Base-by-base conservation (phyloP, 2,888 invertebrate species). In the Lissocephala sabroskyi region DNA sequence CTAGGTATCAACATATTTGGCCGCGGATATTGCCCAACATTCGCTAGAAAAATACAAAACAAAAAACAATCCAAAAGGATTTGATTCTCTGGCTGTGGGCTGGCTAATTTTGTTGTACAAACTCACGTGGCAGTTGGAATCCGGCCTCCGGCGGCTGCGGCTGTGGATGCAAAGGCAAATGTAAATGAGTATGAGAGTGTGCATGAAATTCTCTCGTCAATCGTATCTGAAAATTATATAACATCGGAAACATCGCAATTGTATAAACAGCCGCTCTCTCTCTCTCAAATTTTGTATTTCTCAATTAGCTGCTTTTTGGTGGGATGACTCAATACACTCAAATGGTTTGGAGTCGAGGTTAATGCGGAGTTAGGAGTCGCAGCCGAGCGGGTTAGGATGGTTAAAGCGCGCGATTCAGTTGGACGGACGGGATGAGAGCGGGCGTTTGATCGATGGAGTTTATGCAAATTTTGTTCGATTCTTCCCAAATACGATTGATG, bases 131-230 rank as follows among this genome's bases (percentile, higher is more conserved):
- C 75, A 88, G 83, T 68, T 87, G 88, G 81, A 88, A 87, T 79
- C 87, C 87, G 64, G 87, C 86, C 84, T 92, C 92, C 85, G 91
- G 92, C 85, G 91, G 92, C 84, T 87, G 81, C 82, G 75, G 87
- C 85, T 87, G 88, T 78, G 95, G 93, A 87, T 96, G 95, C 81
- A 95, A 93, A 85, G 94, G 94, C 66, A 94, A 93, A 86, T 95
- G 94, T 75, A 94, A 94, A 85, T 95, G 95, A 68, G 95, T 94
- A 87, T 96, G 95, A 68, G 95, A 94, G 86, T 96, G 95, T 80
- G 94, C 94, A 86, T 95, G 95, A 87, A 93, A 94, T 87, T 94
- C 94, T 82, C 95, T 94, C 73, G 95, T 95, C 95, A 96, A 95
- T 88, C 96, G 96, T 82, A 96, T 71, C 96, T 92, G 84, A 82